Conservation (phyloP, 2,113 vertebrate species). For the Elaphurus davidianus region DNA sequence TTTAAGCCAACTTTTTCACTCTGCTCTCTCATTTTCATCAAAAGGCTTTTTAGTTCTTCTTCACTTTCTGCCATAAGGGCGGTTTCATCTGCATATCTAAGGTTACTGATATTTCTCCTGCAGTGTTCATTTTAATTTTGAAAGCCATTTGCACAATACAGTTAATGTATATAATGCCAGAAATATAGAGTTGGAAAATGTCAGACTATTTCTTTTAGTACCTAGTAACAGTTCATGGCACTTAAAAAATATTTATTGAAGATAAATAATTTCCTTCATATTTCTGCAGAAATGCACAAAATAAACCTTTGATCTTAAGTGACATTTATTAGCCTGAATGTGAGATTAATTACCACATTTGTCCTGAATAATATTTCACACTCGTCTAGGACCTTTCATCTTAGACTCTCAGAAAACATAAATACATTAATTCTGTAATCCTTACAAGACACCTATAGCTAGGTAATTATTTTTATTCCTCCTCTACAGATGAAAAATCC, state of each 20-base stretch:
- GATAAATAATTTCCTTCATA: constrained; percentile 42
- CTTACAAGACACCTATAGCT: not conserved
- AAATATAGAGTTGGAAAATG: not conserved
- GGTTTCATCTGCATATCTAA: too few species aligned
- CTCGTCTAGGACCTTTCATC: not conserved
- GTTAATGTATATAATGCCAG: not conserved
- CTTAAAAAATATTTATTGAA: constrained; percentile 41
- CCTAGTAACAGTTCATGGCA: not conserved
- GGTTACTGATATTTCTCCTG: too few species aligned
- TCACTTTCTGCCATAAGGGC: too few species aligned
- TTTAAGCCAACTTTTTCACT: too few species aligned
- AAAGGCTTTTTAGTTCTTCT: too few species aligned
- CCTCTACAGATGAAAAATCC: not conserved
- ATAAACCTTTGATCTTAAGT: constrained; percentile 34
- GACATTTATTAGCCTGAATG: constrained; percentile 42
- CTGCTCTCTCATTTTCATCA: too few species aligned
- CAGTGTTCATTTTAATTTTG: constrained; percentile 36
- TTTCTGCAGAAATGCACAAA: constrained; percentile 36
- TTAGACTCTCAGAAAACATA: not conserved
- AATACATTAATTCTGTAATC: constrained; percentile 23
- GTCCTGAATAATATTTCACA: not conserved
- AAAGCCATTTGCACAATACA: not conserved
- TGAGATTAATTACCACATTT: not conserved
- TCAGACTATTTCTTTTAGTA: not conserved
- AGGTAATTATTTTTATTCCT: constrained; percentile 32